Evolutionary conservation across 2,888 invertebrate genomes (phyloP), one percentile per base, ranked within the genome.

Genomic region (Oconnorella tubifera): DNA sequence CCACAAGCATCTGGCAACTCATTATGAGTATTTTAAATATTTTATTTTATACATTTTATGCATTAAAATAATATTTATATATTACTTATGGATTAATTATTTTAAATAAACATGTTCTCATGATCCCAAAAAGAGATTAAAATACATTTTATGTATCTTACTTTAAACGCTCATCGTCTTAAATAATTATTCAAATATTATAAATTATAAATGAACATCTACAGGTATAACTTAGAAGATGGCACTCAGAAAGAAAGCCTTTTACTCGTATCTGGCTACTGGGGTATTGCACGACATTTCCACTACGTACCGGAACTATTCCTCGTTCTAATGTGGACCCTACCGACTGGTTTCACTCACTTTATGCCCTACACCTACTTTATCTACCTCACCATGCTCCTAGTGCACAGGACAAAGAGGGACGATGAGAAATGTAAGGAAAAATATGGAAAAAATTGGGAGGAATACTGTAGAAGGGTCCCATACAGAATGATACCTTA

Each of bases 271-370:
- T 85, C 86, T 31, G 87, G 87, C 28, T 56, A 33, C 77, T 87
- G 86, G 87, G 86, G 85, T 4, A 69, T 84, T 4, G 83, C 85
- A 2, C 79, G 87, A 10, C 87, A 87, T 75, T 83, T 86, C 65
- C 86, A 87, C 75, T 87, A 87, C 75, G 76, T 84, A 4, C 85
- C 85, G 40, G 87, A 87, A 77, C 74, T 86, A 25, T 56, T 82
- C 25, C 78, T 84, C 1, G 84, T 85, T 2, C 76, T 85, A 29
- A 78, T 77, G 62, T 87, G 86, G 85, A 80, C 83, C 49, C 69
- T 82, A 10, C 83, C 85, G 0, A 82, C 81, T 3, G 77, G 78
- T 28, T 78, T 82, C 56, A 73, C 75, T 10, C 81, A 84, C 56
- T 32, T 84, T 0, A 78, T 83, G 75, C 84, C 85, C 2, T 85